Evolutionary conservation across 2,888 invertebrate species (phyloP), one percentile per base, ranked within the genome.

Genomic region (Imbricaverruca yamaguchii): DNA sequence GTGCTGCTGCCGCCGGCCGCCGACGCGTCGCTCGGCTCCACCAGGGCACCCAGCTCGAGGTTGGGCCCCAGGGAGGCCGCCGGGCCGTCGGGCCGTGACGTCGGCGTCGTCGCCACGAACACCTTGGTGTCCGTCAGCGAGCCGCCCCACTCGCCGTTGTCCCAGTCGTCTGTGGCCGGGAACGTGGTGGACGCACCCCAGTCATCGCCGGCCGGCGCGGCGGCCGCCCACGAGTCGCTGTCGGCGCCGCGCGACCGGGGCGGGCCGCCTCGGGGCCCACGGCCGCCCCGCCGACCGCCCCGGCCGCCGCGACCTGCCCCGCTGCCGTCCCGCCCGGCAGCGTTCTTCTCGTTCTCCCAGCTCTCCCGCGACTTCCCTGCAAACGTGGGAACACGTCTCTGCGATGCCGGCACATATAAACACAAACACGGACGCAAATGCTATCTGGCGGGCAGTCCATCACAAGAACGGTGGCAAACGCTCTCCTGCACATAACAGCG

Each of bases 81-180:
- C 12, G 84, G 61, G 59, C 82, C 83, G 55, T 82, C 83, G 63
- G 82, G 80, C 59, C 39, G 39, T 4, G 83, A 80, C 80, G 83
- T 83, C 21, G 82, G 78, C 80, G 82, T 63, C 81, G 82, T 92
- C 18, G 94, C 92, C 74, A 94, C 94, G 87, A 94, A 94, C 82
- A 97, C 96, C 90, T 97, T 97, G 80, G 95, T 95, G 87, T 97
- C 97, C 84, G 95, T 93, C 83, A 97, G 90, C 85, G 95, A 96
- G 81, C 97, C 97, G 69, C 95, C 95, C 90, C 97, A 97, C 87
- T 97, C 97, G 88, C 97, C 96, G 65, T n/a, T 65, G 86, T 92
- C 94, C 88, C 94, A 95, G 95, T 93, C 95, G 87, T 93, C 94
- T 86, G 92, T 92, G 85, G 91, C 89, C 9, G 90, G 86, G 23